These are phyloP conservation scores for Molorchus minor DNA, from an alignment of 2,888 invertebrate genomes.

Conservation along the genomic window DNA sequence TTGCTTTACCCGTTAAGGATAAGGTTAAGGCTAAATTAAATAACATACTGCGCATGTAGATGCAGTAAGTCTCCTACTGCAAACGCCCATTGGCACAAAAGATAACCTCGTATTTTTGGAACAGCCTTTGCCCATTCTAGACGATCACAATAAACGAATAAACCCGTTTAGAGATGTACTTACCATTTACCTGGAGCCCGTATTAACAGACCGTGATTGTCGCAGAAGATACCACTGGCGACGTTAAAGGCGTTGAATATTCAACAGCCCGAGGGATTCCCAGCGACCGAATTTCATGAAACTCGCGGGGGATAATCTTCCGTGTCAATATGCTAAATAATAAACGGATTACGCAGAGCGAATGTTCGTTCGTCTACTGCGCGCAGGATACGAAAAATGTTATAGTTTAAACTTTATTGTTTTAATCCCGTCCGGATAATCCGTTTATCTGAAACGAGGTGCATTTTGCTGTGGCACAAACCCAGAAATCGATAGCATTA, in stretches of 20 bases:
- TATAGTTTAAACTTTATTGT: neutral
- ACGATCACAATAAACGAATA: too few species aligned
- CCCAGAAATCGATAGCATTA: too few species aligned
- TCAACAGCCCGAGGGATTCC: neutral
- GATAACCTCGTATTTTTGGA: too few species aligned
- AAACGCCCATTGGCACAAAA: too few species aligned
- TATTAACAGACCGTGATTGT: too few species aligned
- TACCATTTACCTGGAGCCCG: too few species aligned
- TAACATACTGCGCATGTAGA: too few species aligned
- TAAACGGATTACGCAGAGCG: neutral
- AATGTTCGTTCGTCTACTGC: neutral
- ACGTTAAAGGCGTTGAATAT: neutral
- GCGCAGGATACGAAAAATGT: neutral
- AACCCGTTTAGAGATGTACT: too few species aligned
- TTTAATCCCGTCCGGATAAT: neutral
- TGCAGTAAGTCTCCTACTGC: too few species aligned
- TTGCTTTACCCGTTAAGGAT: too few species aligned
- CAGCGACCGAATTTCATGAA: neutral
- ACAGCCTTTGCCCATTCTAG: too few species aligned
- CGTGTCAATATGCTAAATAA: neutral
- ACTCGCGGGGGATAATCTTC: slow-evolving; percentile 3
- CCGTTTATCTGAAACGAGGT: neutral
- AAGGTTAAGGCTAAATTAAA: too few species aligned
- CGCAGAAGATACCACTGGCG: neutral
- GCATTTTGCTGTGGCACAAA: neutral